Base-by-base conservation (phyloP, 1,140 invertebrate genomes). In the Latrodectus geometricus region DNA sequence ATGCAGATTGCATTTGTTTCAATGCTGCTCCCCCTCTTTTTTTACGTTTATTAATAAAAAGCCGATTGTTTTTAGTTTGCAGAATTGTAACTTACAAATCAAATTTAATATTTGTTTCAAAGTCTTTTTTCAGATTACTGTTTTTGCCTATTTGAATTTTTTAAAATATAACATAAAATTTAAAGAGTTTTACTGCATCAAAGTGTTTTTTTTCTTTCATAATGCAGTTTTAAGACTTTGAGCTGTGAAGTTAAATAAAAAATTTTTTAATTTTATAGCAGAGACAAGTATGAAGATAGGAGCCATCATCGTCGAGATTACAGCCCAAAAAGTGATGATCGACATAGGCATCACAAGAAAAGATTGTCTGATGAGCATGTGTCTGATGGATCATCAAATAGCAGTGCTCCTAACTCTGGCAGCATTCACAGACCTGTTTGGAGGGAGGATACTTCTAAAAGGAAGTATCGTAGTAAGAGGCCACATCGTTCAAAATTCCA, bases 381-480 rank as follows among this genome's bases (percentile, higher is more conserved):
- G 20, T 86, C 83, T 4, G 74, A 74, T 54, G 83, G 52, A 23
- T 86, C 83, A 17, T 86, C 83, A 3, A 86, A 8, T 21, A 78
- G 52, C 66, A 77, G 65, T 17, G 50, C 54, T 54, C 20, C 72
- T 1, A 73, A 77, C 70, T 86, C 83, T 49, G 83, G 83, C 7
- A 86, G 83, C 11, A 74, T 86, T 14, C 83, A 86, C 35, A 56
- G 83, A 20, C 83, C 83, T 21, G 20, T 54, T n/a, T 86, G 83
- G 83, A 86, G 83, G n/a, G 83, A 86, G 21, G 83, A 86, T 49
- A 86, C 83, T 1, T 86, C 83, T 5, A 86, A 86, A 50, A 17
- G 83, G 21, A 86, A 86, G 21, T 86, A 86, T 61, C 74, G 83
- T 35, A 86, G 83, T 54, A 86, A 86, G 73, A 76, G 83, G 21